Percentiles rank a stretch among this genome's conserved stretches.
These are phyloP conservation scores for Isurus oxyrinchus DNA, from an alignment of 2,113 vertebrate species.

Conservation along the genomic window DNA sequence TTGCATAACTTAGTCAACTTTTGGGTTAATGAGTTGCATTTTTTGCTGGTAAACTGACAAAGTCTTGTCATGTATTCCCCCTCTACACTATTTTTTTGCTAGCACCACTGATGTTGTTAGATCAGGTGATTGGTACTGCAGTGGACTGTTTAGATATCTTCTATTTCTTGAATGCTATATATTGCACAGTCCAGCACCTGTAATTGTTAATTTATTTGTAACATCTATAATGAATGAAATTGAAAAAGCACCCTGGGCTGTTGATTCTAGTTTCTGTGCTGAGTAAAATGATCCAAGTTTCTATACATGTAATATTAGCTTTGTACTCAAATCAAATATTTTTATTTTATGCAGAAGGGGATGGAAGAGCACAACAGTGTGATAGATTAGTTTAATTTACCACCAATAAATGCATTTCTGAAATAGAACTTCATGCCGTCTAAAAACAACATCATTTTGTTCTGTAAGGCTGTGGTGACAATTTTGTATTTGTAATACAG, in stretches of 20 bases:
- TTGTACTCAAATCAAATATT: not conserved
- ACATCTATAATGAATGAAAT: not conserved
- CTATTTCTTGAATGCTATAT: not conserved
- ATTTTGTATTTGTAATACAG: not conserved
- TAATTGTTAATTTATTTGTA: not conserved
- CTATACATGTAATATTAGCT: not conserved
- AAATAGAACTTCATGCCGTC: not conserved
- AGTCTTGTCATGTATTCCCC: not conserved
- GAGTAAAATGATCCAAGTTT: not conserved
- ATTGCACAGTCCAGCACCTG: not conserved
- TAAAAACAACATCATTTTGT: not conserved
- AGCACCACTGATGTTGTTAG: not conserved
- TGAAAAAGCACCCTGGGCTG: not conserved
- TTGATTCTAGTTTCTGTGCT: not conserved
- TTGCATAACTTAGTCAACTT: not conserved
- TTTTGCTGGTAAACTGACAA: not conserved
- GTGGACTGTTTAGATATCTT: not conserved
- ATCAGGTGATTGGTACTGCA: not conserved
- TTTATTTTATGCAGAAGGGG: not conserved
- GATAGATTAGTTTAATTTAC: not conserved
- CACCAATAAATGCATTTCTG: not conserved
- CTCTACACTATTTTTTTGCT: not conserved
- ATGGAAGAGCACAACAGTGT: not conserved
- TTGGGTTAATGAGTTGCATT: not conserved
- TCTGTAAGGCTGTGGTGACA: not conserved